Conservation (phyloP, 2,113 vertebrate species). For the Orycteropus afer region DNA sequence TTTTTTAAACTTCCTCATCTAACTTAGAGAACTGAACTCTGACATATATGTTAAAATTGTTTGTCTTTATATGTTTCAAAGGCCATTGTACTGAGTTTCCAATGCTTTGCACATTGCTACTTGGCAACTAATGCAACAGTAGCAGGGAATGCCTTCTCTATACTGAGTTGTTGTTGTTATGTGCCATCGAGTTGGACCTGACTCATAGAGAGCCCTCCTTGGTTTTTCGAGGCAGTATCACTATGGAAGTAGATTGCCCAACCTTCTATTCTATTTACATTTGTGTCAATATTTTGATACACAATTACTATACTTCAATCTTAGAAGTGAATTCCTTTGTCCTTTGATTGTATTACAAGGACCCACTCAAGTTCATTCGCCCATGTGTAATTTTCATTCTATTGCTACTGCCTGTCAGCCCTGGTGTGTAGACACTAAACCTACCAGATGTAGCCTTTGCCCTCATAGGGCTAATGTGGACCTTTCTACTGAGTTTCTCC, state of each 20-base stretch:
- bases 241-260: no score
- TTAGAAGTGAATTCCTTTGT: not conserved
- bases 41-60: not conserved
- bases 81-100: not conserved
- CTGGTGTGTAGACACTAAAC: accelerated
- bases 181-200: no score
- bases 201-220: no score
- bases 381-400: not conserved
- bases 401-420: no score
- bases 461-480: not conserved
- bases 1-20: not conserved
- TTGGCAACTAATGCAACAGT: not conserved
- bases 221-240: no score
- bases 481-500: not conserved
- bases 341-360: not conserved
- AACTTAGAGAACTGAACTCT: not conserved
- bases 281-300: not conserved
- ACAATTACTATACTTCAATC: not conserved
- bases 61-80: not conserved
- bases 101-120: not conserved
- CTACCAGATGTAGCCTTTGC: accelerated
- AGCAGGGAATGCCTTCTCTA: not conserved
- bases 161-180: no score
- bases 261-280: not conserved
- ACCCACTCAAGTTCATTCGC: not conserved